phyloP scores from a whole-genome alignment of 37 sponge, comb jelly and placozoan genomes.

The Diacarnus erythraeanus region DNA sequence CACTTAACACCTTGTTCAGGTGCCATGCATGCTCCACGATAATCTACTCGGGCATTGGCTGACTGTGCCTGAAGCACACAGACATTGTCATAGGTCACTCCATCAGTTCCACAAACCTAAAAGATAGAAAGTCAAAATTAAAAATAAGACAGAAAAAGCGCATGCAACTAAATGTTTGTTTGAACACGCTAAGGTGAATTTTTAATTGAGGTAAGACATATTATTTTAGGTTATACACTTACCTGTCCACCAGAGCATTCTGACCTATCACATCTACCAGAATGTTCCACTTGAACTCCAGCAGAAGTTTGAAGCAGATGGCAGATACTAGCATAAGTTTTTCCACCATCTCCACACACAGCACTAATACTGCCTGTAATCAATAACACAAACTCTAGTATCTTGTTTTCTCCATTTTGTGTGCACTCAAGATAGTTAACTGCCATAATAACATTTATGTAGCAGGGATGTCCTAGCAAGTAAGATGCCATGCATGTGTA shows the following conservation, averaged over 20 bases:
- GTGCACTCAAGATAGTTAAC: no score
- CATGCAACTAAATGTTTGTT: no score
- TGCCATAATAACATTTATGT: not conserved
- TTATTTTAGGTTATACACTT: not conserved
- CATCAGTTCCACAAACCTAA: conserved; percentile 8
- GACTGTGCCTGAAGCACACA: not conserved
- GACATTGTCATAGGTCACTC: not conserved
- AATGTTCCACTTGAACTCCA: not conserved
- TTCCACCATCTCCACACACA: not conserved
- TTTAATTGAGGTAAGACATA: no score
- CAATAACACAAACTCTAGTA: no score
- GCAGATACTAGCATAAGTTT: not conserved
- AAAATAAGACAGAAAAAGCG: not conserved
- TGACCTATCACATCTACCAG: not conserved
- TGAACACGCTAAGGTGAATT: no score
- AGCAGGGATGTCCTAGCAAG: not conserved
- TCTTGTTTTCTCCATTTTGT: no score
- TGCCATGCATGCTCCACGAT: not conserved
- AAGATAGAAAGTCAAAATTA: not conserved
- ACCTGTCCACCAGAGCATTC: not conserved
- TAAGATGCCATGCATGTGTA: no score
- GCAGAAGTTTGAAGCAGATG: not conserved
- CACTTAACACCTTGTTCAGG: not conserved
- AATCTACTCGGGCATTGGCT: not conserved
- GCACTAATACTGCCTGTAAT: not conserved